A percentile compares a stretch with the other conserved stretches of the same genome.
phyloP scores from a whole-genome alignment of 2,113 vertebrate genomes.

The Chinchilla lanigera region DNA sequence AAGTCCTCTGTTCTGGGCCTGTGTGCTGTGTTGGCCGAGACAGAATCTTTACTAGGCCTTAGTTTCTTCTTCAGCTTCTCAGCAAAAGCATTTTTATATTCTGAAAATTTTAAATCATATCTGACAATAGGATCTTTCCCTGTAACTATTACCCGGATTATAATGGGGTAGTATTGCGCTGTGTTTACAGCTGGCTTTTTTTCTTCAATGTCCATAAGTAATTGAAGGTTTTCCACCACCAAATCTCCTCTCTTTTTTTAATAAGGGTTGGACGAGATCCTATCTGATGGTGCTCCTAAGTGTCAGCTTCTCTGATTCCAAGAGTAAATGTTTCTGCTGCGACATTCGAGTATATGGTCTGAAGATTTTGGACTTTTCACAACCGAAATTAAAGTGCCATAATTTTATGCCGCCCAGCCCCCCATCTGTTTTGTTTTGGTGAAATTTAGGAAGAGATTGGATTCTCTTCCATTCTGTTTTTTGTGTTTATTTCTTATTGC shows the following conservation, averaged over 20 bases:
- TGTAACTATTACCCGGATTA: not conserved
- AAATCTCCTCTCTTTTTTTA: not conserved
- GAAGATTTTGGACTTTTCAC: slow-evolving; percentile 16
- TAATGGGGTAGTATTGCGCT: not conserved
- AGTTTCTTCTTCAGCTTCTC: not conserved
- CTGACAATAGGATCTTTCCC: not conserved
- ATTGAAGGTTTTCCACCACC: not conserved
- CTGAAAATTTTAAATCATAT: not conserved
- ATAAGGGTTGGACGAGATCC: not conserved
- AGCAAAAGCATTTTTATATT: not conserved
- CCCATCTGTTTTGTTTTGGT: not conserved
- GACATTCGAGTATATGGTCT: not conserved
- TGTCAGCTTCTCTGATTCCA: not conserved
- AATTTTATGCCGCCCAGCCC: not conserved
- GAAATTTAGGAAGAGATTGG: not conserved
- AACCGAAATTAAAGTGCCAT: not conserved
- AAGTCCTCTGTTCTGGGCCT: not conserved
- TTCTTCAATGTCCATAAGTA: not conserved
- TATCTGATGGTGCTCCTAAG: not conserved
- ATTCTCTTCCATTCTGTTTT: not conserved
- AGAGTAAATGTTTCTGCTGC: not conserved
- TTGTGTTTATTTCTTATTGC: not conserved
- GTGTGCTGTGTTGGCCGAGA: not conserved
- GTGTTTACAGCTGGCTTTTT: not conserved
- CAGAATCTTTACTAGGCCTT: not conserved